Conservation (phyloP, 1,140 invertebrate species). For the Yoshiicerus persimilis region DNA sequence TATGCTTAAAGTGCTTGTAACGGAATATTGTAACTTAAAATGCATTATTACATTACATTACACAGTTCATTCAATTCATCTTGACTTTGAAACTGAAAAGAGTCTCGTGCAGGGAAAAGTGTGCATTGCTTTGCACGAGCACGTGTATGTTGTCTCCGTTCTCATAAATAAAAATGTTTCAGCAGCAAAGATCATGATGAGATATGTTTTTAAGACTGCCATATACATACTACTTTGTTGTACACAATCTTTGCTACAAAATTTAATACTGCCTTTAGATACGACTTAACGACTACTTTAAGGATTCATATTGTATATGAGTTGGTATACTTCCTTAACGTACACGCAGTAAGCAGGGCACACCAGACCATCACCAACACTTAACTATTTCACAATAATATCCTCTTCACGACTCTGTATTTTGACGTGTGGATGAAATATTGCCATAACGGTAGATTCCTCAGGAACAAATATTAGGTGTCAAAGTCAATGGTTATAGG, state of each 20-base stretch:
- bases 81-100: neutral
- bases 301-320: neutral
- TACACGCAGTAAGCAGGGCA: neutral
- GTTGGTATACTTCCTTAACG: neutral
- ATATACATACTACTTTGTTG: neutral
- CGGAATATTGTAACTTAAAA: neutral
- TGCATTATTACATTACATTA: neutral
- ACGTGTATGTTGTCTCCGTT: neutral
- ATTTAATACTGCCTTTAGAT: too few relatives aligned
- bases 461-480: slow-evolving; percentile 13
- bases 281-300: too few relatives aligned
- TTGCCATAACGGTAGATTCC: slow-evolving; percentile 3
- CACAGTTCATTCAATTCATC: neutral
- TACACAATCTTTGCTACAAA: neutral
- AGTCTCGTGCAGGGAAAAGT: neutral
- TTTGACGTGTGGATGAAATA: slow-evolving; percentile 17
- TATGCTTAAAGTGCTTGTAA: neutral
- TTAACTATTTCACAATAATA: slow-evolving; percentile 3
- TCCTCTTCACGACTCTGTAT: slow-evolving; percentile 14
- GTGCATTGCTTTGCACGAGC: neutral
- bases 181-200: neutral
- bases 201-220: neutral
- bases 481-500: neutral
- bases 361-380: neutral
- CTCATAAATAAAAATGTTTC: slow-evolving; percentile 10